These are phyloP conservation scores for Semibalanus balanoides DNA, from an alignment of 1,140 invertebrate genomes.

Conservation along the genomic window DNA sequence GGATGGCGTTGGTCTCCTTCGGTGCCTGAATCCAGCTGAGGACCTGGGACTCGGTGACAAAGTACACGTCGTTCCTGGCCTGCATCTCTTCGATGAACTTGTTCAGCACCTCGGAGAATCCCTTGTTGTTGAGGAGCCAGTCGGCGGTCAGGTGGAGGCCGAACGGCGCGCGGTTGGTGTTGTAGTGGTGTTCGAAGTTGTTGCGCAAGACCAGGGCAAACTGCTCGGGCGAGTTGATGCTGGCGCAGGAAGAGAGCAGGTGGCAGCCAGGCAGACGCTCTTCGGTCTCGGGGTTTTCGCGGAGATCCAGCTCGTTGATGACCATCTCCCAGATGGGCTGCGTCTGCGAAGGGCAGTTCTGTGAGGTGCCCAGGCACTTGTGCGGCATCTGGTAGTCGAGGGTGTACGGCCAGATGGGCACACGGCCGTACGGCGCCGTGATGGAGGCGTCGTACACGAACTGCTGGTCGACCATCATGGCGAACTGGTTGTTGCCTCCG, in stretches of 20 bases:
- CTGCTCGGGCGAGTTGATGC: slow-evolving; percentile 61
- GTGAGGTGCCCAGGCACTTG: slow-evolving; percentile 82
- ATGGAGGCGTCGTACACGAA: slow-evolving; percentile 90
- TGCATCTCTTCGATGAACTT: slow-evolving; percentile 90
- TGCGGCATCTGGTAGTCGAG: slow-evolving; percentile 89
- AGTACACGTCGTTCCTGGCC: slow-evolving; percentile 74
- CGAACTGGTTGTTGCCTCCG: slow-evolving; percentile 86
- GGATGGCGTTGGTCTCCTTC: slow-evolving; percentile 65
- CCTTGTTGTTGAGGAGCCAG: slow-evolving; percentile 73
- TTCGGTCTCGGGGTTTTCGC: slow-evolving; percentile 80
- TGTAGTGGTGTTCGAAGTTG: slow-evolving; percentile 88
- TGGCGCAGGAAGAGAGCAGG: slow-evolving; percentile 85
- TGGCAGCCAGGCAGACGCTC: slow-evolving; percentile 77
- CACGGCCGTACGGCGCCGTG: slow-evolving; percentile 69
- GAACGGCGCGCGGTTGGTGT: slow-evolving; percentile 80
- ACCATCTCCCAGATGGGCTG: slow-evolving; percentile 93
- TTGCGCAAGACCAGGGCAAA: slow-evolving; percentile 53
- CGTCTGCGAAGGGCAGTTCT: slow-evolving; percentile 76
- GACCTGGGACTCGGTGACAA: slow-evolving; percentile 83
- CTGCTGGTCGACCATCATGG: slow-evolving; percentile 90
- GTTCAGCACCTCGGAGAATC: slow-evolving; percentile 29
- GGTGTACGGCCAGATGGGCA: slow-evolving; percentile 91
- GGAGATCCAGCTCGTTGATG: slow-evolving; percentile 82
- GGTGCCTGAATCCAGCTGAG: slow-evolving; percentile 97
- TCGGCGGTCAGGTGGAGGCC: slow-evolving; percentile 89